Conservation (phyloP, 35 echinoderm and acorn worm species). For the Heliocidaris tuberculata region DNA sequence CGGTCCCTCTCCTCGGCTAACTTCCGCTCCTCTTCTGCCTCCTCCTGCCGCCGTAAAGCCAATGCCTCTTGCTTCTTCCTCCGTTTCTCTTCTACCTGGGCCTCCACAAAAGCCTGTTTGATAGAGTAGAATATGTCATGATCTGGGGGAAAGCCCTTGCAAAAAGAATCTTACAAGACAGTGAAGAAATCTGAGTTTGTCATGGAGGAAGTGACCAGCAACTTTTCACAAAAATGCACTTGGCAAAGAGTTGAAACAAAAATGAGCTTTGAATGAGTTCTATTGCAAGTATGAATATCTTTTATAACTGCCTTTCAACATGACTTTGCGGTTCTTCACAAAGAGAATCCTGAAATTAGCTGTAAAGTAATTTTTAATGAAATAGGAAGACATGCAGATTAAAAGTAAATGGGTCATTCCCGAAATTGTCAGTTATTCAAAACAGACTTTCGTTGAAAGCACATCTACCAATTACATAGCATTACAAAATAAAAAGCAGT, state of each 20-base stretch:
- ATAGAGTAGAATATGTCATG: neutral
- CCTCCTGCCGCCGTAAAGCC: slow-evolving; percentile 66
- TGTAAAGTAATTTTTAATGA: too few relatives aligned
- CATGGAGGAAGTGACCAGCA: too few relatives aligned
- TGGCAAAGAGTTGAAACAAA: too few relatives aligned
- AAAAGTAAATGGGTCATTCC: too few relatives aligned
- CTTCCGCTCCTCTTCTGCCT: slow-evolving; percentile 70
- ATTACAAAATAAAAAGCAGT: neutral
- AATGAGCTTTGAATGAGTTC: too few relatives aligned
- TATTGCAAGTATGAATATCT: too few relatives aligned
- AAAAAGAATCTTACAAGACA: neutral
- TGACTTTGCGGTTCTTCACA: too few relatives aligned
- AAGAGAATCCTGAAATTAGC: too few relatives aligned
- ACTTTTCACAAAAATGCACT: too few relatives aligned
- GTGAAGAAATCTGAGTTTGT: neutral
- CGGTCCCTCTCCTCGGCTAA: slow-evolving; percentile 63
- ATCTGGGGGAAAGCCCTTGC: neutral
- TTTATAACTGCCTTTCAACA: too few relatives aligned
- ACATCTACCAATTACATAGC: neutral
- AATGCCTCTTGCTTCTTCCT: slow-evolving; percentile 77
- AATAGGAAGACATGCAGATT: too few relatives aligned
- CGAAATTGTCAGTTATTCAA: too few relatives aligned
- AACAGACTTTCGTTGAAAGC: neutral
- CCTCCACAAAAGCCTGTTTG: slow-evolving; percentile 59
- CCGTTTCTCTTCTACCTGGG: slow-evolving; percentile 87